Evolutionary conservation across 2,888 invertebrate genomes (phyloP), one percentile per base, ranked within the genome.

Genomic region (Gonocerus acuteangulatus): DNA sequence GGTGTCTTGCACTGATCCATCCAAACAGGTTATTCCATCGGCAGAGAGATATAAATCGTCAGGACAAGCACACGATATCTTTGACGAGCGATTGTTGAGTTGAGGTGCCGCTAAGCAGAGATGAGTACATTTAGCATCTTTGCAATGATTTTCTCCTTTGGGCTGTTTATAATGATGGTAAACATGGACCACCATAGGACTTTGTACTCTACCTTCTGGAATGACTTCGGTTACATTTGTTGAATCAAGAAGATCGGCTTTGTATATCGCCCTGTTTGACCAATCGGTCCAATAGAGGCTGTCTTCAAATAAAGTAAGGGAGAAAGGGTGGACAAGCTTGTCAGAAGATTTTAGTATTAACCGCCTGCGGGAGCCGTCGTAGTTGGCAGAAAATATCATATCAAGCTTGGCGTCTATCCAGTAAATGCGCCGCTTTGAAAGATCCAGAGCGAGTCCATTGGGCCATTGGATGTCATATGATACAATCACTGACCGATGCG

Each of bases 261-360:
- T 86, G 75, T 86, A 89, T 62, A 95, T 90, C 1, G 92, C 87
- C 66, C 91, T 89, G 70, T 89, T 89, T 72, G 92, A 89, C 96
- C 96, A 96, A 74, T 97, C 96, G 13, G 95, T 92, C 95, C 96
- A 97, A 78, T 95, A 97, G 32, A 97, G 83, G 77, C 84, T 87
- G 74, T 97, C 96, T 75, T 97, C 97, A 74, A 99, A 97, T 71
- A 97, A 87, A 52, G 95, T 93, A 78, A 95, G 96, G n/a, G 63
- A 63, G 79, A 95, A 97, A 0, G 97, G 97, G 78, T 95, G 95
- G 54, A 87, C 81, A 42, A 97, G 79, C 48, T 84, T 81, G 39
- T 85, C 84, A 0, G 85, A 81, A 1, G 89, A 88, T n/a, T 61
- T 22, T 2, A 91, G 76, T 57, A 96, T 82, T 51, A 90, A 83